Base-by-base conservation (phyloP, 92 coral and sea anemone species). In the Epizoanthus scotinus region DNA sequence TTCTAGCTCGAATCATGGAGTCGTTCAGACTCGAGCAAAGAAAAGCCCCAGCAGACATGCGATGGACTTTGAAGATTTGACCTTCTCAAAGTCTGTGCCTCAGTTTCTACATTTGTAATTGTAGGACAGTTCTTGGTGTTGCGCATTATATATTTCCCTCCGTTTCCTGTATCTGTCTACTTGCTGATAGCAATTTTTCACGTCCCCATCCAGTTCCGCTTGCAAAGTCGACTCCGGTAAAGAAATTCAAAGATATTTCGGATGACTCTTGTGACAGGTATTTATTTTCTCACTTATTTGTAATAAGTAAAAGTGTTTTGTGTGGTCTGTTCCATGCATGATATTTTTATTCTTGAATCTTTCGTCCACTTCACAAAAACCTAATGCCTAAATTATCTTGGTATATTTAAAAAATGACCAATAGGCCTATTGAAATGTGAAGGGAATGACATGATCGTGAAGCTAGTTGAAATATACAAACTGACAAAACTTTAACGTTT, bases 201-300 rank as follows among this genome's bases (percentile, higher is more conserved):
- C 53, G 18, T 67, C 71, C 44, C 8, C 53, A 40, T 7, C 49
- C 7, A 67, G 71, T 34, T 67, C 71, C 71, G 6, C 71, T 67
- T 17, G 71, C 71, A 67, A 67, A 67, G 24, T 67, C 71, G 2
- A 67, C 71, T 67, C 71, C 71, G n/a, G 71, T 34, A 27, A 67
- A 67, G 71, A 67, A 67, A 24, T 29, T 31, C 9, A 10, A 42
- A 42, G 4, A 4, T 31, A 60, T 60, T 60, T 62, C 67, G 7
- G 67, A 62, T 60, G 65, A 60, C 49, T 42, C 7, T 8, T 8
- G 7, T 62, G 9, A 15, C 67, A 62, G 67, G 67, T 62, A 62
- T 21, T 62, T 13, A 22, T 62, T 62, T 62, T 62, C 67, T 62
- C 67, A 62, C 24, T 2, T 62, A 29, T 62, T 24, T 62, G 67